phyloP scores from a whole-genome alignment of 1,140 invertebrate genomes.

The Euschistus heros region DNA sequence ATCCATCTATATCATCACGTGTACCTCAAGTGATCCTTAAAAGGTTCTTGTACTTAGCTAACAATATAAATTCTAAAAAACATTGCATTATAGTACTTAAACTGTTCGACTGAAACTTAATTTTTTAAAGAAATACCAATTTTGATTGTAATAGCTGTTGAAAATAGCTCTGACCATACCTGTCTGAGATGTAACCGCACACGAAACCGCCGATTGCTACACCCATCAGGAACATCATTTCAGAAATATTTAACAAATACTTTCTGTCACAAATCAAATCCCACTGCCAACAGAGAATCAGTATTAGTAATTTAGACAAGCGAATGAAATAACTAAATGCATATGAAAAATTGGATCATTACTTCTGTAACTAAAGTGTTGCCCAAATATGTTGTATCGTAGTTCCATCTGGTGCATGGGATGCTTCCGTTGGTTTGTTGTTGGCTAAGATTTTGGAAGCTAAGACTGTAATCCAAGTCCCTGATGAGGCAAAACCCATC shows the following conservation, averaged over 20 bases:
- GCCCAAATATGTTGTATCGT: conserved; percentile 48
- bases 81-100: too few relatives aligned
- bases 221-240: conserved; percentile 55
- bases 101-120: too few relatives aligned
- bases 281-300: conserved; percentile 41
- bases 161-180: too few relatives aligned
- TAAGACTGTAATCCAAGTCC: conserved; percentile 26
- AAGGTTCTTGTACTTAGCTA: too few relatives aligned
- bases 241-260: conserved; percentile 48
- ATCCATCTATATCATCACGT: too few relatives aligned
- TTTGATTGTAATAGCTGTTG: too few relatives aligned
- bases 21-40: too few relatives aligned
- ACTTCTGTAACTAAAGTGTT: conserved; percentile 56
- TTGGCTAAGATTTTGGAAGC: neutral
- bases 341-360: conserved; percentile 5
- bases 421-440: conserved; percentile 1
- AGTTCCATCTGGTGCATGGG: conserved; percentile 45
- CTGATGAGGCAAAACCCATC: conserved; percentile 25
- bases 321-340: neutral
- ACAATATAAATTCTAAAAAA: too few relatives aligned
- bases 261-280: conserved; percentile 51
- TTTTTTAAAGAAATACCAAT: too few relatives aligned
- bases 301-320: neutral
- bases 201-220: conserved; percentile 56
- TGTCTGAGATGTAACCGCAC: conserved; percentile 57